Conservation (phyloP, 2,113 vertebrate species). For the Emydura subglobosa region DNA sequence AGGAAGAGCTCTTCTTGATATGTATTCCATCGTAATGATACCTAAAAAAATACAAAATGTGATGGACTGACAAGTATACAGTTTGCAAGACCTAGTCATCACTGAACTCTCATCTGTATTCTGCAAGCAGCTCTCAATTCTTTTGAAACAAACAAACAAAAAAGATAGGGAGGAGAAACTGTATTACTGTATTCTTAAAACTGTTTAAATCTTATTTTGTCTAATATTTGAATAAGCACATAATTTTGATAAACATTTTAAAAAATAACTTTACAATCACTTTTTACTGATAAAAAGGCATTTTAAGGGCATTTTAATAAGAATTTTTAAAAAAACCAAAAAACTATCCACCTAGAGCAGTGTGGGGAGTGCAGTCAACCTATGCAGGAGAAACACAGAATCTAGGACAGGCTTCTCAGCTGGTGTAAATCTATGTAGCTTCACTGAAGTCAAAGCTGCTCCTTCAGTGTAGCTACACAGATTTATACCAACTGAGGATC, state of each 20-base stretch:
- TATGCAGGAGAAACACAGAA: neutral
- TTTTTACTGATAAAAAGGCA: neutral
- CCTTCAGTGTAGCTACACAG: rapidly evolving
- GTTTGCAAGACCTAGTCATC: neutral
- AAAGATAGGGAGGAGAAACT: neutral
- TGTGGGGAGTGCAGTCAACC: neutral
- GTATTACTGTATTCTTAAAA: neutral
- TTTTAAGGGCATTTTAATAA: neutral
- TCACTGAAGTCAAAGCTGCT: rapidly evolving
- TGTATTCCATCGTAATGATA: constrained; percentile 78
- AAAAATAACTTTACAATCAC: neutral
- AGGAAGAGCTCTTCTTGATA: constrained; percentile 76
- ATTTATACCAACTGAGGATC: neutral
- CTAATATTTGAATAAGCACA: neutral
- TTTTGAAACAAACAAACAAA: neutral
- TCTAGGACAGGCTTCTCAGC: neutral
- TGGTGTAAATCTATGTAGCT: rapidly evolving
- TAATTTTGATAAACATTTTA: neutral
- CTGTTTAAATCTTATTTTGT: neutral
- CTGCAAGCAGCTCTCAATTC: neutral
- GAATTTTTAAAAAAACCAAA: neutral
- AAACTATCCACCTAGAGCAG: neutral
- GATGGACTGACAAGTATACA: neutral
- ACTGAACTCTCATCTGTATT: neutral
- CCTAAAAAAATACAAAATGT: constrained; percentile 45